A percentile compares a stretch with the other conserved stretches of the same genome.
Conservation (phyloP, 2,888 invertebrate genomes). For the Heteropelma amictum region DNA sequence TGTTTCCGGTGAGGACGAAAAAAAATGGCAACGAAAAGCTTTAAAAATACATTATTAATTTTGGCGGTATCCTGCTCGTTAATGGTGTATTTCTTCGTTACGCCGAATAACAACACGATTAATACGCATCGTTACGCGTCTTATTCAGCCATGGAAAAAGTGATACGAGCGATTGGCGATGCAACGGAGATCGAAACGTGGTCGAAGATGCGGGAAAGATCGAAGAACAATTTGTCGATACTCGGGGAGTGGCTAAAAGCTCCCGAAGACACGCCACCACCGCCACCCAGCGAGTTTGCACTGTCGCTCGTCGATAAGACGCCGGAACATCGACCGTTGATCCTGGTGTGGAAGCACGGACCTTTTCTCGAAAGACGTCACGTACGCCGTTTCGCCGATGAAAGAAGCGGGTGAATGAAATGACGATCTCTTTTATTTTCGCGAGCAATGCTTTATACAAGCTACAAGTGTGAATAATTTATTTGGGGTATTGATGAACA, state of each 20-base stretch:
- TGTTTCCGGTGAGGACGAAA: no score
- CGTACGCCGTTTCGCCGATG: slow-evolving; percentile 79
- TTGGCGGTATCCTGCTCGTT: background rate
- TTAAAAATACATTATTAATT: slow-evolving; percentile 2
- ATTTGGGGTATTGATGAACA: background rate
- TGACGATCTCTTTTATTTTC: no score
- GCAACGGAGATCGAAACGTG: no score
- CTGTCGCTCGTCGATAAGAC: no score
- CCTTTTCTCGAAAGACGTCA: slow-evolving; percentile 80
- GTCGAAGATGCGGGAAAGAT: background rate
- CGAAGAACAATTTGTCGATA: slow-evolving; percentile 38
- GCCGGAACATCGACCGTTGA: slow-evolving; percentile 69
- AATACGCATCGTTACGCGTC: background rate
- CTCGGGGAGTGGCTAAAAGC: slow-evolving; percentile 77
- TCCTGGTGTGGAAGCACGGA: slow-evolving; percentile 83
- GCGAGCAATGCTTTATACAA: no score
- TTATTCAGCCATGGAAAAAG: no score
- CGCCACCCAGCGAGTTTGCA: slow-evolving; percentile 53
- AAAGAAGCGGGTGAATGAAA: slow-evolving; percentile 56
- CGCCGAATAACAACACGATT: background rate
- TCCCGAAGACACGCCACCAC: slow-evolving; percentile 67
- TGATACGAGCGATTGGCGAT: background rate
- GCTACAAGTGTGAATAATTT: background rate
- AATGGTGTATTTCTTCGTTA: background rate
- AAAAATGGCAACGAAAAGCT: background rate